These are phyloP conservation scores for Luehdorfia chinensis DNA, from an alignment of 1,140 invertebrate genomes.

Conservation along the genomic window DNA sequence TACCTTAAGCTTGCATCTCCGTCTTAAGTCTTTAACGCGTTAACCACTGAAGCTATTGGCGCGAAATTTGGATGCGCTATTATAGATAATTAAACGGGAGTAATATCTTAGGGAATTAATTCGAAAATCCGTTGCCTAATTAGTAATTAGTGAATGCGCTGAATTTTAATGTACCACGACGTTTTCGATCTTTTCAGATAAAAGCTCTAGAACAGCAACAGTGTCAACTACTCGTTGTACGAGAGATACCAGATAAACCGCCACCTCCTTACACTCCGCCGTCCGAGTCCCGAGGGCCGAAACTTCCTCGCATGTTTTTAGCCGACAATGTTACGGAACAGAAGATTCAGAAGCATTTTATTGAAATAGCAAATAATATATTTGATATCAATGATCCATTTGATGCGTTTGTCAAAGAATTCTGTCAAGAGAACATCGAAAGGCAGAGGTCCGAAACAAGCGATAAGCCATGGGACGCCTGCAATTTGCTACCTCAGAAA, in stretches of 20 bases:
- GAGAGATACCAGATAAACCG: conserved; percentile 68
- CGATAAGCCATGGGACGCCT: conserved; percentile 58
- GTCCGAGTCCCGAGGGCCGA: conserved; percentile 31
- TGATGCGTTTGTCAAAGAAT: conserved; percentile 53
- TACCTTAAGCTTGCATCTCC: too few species aligned
- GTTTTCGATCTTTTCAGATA: conserved; percentile 41
- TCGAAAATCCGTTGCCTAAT: too few species aligned
- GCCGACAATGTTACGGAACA: conserved; percentile 34
- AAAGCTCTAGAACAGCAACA: conserved; percentile 67
- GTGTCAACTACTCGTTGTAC: conserved; percentile 48
- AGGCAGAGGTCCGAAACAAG: conserved; percentile 35
- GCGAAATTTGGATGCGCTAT: too few species aligned
- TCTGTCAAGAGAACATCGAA: conserved; percentile 45
- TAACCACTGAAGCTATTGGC: too few species aligned
- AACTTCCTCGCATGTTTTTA: conserved; percentile 37
- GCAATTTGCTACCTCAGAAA: conserved; percentile 44
- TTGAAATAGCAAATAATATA: background rate
- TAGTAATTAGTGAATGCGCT: too few species aligned
- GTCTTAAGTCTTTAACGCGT: too few species aligned
- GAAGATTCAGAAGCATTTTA: conserved; percentile 36
- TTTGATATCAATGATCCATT: conserved; percentile 34
- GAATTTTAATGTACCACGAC: too few species aligned
- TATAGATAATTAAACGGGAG: too few species aligned
- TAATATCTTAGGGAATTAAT: too few species aligned
- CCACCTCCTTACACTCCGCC: conserved; percentile 68